A percentile compares a stretch with the other conserved stretches of the same genome.
phyloP scores from a whole-genome alignment of 2,797 vertebrate genomes.

The Gastrophryne carolinensis region DNA sequence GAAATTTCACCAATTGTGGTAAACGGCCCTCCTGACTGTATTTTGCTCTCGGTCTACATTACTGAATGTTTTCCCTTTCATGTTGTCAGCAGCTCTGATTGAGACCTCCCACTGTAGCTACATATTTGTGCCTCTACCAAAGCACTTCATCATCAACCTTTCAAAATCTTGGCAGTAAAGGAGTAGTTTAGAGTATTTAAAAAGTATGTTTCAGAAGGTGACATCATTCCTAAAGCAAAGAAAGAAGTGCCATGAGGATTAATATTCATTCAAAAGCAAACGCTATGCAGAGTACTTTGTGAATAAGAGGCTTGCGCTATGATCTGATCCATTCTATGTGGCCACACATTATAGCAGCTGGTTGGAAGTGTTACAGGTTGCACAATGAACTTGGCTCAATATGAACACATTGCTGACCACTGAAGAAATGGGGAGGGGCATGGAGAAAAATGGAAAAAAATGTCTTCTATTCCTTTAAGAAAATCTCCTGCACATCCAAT shows the following conservation, averaged over 20 bases:
- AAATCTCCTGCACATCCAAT: no score
- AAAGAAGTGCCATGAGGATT: not conserved
- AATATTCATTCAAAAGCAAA: not conserved
- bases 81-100: constrained; percentile 39
- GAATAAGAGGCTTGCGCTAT: not conserved
- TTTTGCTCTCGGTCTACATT: constrained; percentile 26
- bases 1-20: constrained; percentile 31
- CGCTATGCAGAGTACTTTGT: not conserved
- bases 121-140: constrained; percentile 43
- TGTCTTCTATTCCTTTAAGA: no score
- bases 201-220: not conserved
- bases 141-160: constrained; percentile 30
- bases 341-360: not conserved
- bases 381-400: no score
- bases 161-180: constrained; percentile 29
- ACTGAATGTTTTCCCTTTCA: constrained; percentile 17
- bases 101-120: constrained; percentile 45
- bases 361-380: no score
- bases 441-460: no score
- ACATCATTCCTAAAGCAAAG: constrained; percentile 9
- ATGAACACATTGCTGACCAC: no score
- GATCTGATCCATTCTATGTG: not conserved
- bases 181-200: constrained; percentile 28
- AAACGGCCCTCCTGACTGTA: constrained; percentile 39
- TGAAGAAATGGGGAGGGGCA: no score